These are phyloP conservation scores for Idaea dimidiata DNA, from an alignment of 2,888 invertebrate genomes.

Conservation along the genomic window DNA sequence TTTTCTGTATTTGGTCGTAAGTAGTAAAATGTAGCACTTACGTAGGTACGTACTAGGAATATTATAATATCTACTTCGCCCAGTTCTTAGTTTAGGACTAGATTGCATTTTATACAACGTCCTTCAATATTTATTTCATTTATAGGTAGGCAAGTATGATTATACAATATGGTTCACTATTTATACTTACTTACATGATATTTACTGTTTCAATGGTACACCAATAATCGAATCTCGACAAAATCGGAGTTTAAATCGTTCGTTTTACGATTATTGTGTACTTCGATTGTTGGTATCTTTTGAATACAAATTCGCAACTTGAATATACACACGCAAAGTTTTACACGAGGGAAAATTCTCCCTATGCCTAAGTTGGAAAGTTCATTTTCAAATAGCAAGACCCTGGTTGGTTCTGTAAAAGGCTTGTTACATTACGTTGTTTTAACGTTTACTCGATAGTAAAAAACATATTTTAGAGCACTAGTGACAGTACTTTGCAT, in stretches of 20 bases:
- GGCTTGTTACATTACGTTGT: conserved; percentile 42
- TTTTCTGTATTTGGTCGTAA: too few species aligned
- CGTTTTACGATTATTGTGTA: conserved; percentile 71
- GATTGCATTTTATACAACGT: too few species aligned
- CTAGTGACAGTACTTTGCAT: conserved; percentile 35
- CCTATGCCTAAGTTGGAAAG: conserved; percentile 6
- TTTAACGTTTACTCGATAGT: conserved; percentile 50
- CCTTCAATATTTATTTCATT: neutral
- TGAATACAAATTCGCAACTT: conserved; percentile 69
- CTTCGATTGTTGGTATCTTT: conserved; percentile 68
- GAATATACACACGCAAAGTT: conserved; percentile 54
- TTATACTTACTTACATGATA: conserved; percentile 20
- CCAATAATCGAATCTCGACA: conserved; percentile 60
- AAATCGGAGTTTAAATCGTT: conserved; percentile 71
- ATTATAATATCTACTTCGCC: too few species aligned
- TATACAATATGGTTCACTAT: neutral
- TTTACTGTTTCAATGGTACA: conserved; percentile 45
- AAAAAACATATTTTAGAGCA: conserved; percentile 54
- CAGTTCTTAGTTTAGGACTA: too few species aligned
- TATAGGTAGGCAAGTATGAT: neutral
- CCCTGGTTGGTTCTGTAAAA: conserved; percentile 13
- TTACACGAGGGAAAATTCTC: conserved; percentile 19
- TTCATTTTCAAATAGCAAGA: conserved; percentile 14
- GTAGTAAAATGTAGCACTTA: too few species aligned
- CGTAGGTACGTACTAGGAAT: too few species aligned